Evolutionary conservation across 2,113 vertebrate species (phyloP), one percentile per base, ranked within the genome.

Genomic region (Meles meles): DNA sequence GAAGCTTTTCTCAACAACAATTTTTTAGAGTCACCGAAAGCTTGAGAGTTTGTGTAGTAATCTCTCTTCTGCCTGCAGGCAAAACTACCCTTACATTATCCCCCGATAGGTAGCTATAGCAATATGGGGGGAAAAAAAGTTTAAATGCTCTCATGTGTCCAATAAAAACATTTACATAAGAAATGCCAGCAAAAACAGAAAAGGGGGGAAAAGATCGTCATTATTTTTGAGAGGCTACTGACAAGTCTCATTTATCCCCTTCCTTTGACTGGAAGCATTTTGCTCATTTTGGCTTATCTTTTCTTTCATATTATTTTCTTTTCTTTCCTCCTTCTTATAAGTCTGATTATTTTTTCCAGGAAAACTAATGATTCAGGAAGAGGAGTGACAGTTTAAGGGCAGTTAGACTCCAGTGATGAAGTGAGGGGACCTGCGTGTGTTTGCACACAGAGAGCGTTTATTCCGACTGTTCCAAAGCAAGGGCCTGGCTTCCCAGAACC

Each of bases 301-400:
- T 21, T 4, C 65, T 72, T 76, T 69, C 39, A 29, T 59, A 9
- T 4, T 74, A 5, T 86, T 20, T n/a, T 93, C 59, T 94, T 93
- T 91, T 3, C 47, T 23, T 1, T 21, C 57, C 44, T 96, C 83
- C 44, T 87, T 96, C 96, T 98, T 97, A 97, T 55, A 76, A 80
- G 90, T 92, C 96, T 98, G 94, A 96, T 96, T 97, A 47, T 92
- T 97, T 96, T 98, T 98, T 97, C 98, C 86, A 76, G 93, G 95
- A 91, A 96, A 89, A 88, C 55, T 96, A 95, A 96, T 95, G 93
- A 90, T 97, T 97, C 96, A 96, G 94, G 97, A 98, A 98, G 90
- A 97, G 94, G 61, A 97, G 97, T 83, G 90, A 95, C 77, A 96
- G 97, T 96, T 96, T 97, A 93, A 97, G 94, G 96, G 85, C 96